Percentiles rank a stretch among this genome's conserved stretches.
phyloP scores from a whole-genome alignment of 2,113 vertebrate species.

The Nycticebus coucang region DNA sequence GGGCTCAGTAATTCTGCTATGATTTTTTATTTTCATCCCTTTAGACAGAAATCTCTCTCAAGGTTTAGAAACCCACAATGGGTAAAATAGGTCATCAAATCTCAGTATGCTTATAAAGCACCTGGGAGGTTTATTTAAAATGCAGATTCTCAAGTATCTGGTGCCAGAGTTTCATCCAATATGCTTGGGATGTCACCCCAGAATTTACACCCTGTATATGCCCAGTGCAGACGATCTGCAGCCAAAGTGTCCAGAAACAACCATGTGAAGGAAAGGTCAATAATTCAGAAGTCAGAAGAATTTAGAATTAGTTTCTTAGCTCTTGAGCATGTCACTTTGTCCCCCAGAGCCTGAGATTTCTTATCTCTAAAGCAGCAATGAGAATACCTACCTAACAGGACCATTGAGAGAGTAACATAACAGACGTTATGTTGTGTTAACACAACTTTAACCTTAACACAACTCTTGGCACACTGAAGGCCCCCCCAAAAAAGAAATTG shows the following conservation, averaged over 20 bases:
- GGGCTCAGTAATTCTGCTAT: background rate
- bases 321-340: background rate
- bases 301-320: background rate
- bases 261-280: background rate
- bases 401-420: background rate
- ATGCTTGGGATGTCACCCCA: background rate
- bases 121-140: constrained; percentile 27
- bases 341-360: background rate
- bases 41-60: constrained; percentile 21
- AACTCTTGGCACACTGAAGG: background rate
- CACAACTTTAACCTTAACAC: too few species aligned
- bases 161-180: background rate
- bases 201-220: background rate
- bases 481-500: background rate
- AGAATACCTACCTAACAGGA: background rate
- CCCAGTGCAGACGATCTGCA: background rate
- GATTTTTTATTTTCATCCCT: background rate
- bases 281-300: background rate
- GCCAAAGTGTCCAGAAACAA: background rate
- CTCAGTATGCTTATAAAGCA: background rate
- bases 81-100: background rate
- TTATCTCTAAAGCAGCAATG: background rate
- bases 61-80: background rate
- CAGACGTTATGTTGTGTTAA: too few species aligned
- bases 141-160: background rate